Evolutionary conservation across 1,140 invertebrate genomes (phyloP), one percentile per base, ranked within the genome.

Genomic region (Chionoecetes opilio): DNA sequence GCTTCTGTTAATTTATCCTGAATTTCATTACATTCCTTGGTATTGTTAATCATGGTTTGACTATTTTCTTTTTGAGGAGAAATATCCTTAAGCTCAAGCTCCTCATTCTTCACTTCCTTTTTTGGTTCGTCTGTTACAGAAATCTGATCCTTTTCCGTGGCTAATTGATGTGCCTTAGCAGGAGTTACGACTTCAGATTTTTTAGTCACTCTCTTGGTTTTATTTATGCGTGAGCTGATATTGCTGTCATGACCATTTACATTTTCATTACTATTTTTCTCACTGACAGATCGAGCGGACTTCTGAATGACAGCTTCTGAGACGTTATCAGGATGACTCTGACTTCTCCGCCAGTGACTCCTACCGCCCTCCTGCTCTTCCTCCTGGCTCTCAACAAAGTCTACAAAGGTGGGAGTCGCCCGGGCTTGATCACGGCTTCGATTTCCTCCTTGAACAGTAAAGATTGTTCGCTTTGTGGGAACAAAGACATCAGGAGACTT

Each of bases 401-500:
- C 94, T 31, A 95, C 94, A 75, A 95, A 95, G 17, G 94, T 95
- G 32, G 94, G 94, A 11, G 94, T 95, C 21, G 94, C 94, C 21
- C 94, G 75, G 17, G 94, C 94, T 37, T 95, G 94, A 21, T 95
- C 94, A 37, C 90, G 84, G 91, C 92, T 95, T 63, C 41, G 32
- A 29, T 37, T 86, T 38, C 90, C 91, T 31, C 94, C 94, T 29
- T 92, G 90, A 29, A 95, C 91, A 3, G 94, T 95, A 37, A 95
- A 95, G 31, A 95, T 95, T 31, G 94, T 95, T 32, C 94, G 90
- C 35, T 95, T 95, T 17, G 94, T 95, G 9, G 94, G 94, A 6
- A 95, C 94, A 92, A 95, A 95, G 14, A 95, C 84, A 32, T 95
- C 94, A 11, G 94, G 94, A 88, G 94, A 95, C 32, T 63, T 95